Percentiles rank a stretch among this genome's conserved stretches.
Conservation (phyloP, 1,140 invertebrate genomes). For the Drosophila serrata region DNA sequence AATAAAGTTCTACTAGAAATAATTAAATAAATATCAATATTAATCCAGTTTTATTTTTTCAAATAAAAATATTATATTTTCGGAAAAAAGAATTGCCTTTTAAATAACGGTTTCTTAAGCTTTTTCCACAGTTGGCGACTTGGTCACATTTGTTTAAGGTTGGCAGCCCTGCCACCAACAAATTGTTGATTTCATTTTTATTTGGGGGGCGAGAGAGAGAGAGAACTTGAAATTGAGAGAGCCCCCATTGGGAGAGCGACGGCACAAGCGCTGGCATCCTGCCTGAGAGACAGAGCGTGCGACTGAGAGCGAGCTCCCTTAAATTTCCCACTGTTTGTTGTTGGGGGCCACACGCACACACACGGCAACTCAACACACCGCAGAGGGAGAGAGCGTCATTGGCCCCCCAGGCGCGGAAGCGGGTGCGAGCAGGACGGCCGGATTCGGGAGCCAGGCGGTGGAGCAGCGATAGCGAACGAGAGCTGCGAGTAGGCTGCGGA, state of each 20-base stretch:
- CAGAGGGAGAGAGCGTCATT: constrained; percentile 14
- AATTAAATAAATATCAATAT: not conserved
- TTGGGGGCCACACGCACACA: constrained; percentile 44
- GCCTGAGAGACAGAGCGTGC: constrained; percentile 6
- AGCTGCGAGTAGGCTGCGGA: constrained; percentile 42
- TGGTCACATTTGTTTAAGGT: constrained; percentile 41
- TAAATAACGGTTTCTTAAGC: not conserved
- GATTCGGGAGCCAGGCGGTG: constrained; percentile 23
- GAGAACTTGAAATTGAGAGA: constrained; percentile 7
- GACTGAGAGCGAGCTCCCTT: constrained; percentile 12
- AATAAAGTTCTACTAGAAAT: not conserved
- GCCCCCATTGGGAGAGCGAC: constrained; percentile 6
- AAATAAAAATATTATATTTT: not conserved
- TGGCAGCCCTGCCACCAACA: constrained; percentile 51
- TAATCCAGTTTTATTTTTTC: not conserved
- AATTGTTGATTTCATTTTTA: constrained; percentile 66
- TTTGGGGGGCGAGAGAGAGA: constrained; percentile 27
- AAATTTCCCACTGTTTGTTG: constrained; percentile 71
- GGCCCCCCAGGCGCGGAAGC: constrained; percentile 11
- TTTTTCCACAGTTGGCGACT: not conserved
- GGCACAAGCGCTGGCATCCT: constrained; percentile 43
- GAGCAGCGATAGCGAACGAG: constrained; percentile 23
- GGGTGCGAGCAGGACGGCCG: constrained; percentile 1
- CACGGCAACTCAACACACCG: constrained; percentile 20
- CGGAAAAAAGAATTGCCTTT: not conserved